Percentiles rank a stretch among this genome's conserved stretches.
Evolutionary conservation across 2,888 invertebrate species (phyloP).

Genomic region (Phasia obesa): DNA sequence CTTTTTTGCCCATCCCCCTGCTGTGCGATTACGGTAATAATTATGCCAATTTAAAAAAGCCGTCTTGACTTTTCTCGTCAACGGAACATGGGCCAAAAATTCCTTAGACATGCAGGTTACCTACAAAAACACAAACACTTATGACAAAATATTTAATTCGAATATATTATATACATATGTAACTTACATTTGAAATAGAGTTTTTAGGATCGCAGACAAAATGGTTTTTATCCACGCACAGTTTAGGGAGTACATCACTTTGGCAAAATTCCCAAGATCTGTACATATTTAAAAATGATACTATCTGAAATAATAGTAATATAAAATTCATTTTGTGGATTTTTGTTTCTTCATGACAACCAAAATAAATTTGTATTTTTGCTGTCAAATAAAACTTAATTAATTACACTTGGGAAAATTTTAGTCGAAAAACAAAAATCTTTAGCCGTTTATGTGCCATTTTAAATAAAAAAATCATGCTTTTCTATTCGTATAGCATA

Average conservation of each 20-base stretch:
- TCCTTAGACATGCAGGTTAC: neutral
- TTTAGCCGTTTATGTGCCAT: no score
- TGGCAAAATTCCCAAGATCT: conserved; percentile 61
- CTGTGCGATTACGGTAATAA: conserved; percentile 62
- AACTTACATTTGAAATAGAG: conserved; percentile 29
- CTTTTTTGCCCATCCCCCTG: conserved; percentile 56
- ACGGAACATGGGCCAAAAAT: conserved; percentile 64
- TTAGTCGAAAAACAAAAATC: no score
- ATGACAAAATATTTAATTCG: neutral
- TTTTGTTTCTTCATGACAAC: neutral
- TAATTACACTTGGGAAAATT: no score
- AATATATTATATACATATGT: neutral
- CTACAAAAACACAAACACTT: conserved; percentile 9
- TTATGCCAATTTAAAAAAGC: conserved; percentile 67
- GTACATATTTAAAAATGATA: neutral
- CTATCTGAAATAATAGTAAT: neutral
- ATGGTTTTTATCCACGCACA: conserved; percentile 37
- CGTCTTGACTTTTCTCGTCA: conserved; percentile 66
- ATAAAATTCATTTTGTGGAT: neutral
- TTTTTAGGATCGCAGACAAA: conserved; percentile 45
- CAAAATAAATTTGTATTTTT: neutral
- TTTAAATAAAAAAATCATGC: no score
- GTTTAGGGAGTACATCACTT: conserved; percentile 22
- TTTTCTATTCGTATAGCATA: no score
- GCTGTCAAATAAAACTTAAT: no score